Evolutionary conservation across 1,140 invertebrate species (phyloP), one percentile per base, ranked within the genome.

Genomic region (Colletes gigas): DNA sequence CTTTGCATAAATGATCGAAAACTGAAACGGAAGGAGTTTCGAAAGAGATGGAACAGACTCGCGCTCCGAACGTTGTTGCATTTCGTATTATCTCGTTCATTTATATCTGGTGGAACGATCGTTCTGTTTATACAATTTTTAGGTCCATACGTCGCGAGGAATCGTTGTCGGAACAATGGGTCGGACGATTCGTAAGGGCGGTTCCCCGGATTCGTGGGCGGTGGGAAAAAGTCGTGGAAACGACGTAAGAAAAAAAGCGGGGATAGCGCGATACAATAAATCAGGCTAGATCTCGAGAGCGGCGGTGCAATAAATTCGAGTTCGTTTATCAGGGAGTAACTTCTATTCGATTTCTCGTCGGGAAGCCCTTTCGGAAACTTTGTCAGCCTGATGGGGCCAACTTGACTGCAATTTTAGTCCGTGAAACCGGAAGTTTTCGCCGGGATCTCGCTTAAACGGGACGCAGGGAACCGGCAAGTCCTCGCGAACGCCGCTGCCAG

Each of bases 321-420:
- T 81, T 77, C 55, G 79, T 81, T 81, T 81, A 81, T 77, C 79
- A 74, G 73, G 30, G 60, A 66, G 50, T 82, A 78, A 82, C 41
- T 82, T 77, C 59, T 65, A 76, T 81, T 74, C 78, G 78, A 80
- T 77, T 76, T 30, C 66, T 67, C 66, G n/a, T 14, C 71, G 71
- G 44, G 0, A 80, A 55, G 63, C 79, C 66, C 21, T 77, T 70
- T 41, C 54, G 39, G 66, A 81, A 81, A 81, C 47, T 81, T 81
- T 69, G 55, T 69, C 78, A 68, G 65, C n/a, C 67, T 60, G 74
- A 17, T 41, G 62, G 67, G 44, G 60, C 19, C 60, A 52, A 57
- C 81, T 69, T n/a, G 47, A n/a, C 47, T 70, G 77, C 69, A 66
- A 83, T 80, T 81, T 74, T 54, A 62, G 30, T 50, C 70, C 63